Conservation (phyloP, 2,113 vertebrate species). For the Trinectes maculatus region DNA sequence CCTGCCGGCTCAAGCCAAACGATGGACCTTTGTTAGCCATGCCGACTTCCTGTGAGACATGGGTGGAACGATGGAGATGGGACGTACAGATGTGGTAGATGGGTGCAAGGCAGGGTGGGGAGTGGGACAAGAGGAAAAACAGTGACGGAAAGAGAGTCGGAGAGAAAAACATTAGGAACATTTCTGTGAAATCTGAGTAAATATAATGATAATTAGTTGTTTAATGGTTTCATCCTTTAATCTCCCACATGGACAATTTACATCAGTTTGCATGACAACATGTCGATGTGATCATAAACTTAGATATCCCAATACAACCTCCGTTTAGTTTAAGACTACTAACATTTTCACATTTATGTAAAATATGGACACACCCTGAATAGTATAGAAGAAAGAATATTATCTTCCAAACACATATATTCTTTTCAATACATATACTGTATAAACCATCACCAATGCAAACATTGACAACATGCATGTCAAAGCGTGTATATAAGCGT, state of each 20-base stretch:
- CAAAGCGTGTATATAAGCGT: constrained; percentile 65
- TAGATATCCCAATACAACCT: background rate
- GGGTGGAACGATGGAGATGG: background rate
- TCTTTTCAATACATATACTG: background rate
- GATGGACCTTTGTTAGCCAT: constrained; percentile 98
- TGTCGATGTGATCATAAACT: background rate
- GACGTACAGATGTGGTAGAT: background rate
- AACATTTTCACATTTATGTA: too few species aligned
- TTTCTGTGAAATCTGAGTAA: background rate
- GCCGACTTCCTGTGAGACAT: constrained; percentile 65
- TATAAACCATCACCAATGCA: constrained; percentile 1
- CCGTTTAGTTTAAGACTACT: background rate
- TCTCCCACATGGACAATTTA: background rate
- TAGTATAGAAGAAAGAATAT: too few species aligned
- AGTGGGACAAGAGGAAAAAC: background rate
- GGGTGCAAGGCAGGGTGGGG: background rate
- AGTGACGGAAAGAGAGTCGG: background rate
- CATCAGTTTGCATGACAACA: background rate
- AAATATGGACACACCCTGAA: background rate
- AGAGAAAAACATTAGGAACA: background rate
- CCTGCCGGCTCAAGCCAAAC: constrained; percentile 94
- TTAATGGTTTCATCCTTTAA: too few species aligned
- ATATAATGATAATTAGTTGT: background rate
- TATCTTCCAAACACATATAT: background rate
- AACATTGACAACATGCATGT: constrained; percentile 63